Percentiles rank a stretch among this genome's conserved stretches.
Conservation (phyloP, 2,888 invertebrate species). For the Elegia similella region DNA sequence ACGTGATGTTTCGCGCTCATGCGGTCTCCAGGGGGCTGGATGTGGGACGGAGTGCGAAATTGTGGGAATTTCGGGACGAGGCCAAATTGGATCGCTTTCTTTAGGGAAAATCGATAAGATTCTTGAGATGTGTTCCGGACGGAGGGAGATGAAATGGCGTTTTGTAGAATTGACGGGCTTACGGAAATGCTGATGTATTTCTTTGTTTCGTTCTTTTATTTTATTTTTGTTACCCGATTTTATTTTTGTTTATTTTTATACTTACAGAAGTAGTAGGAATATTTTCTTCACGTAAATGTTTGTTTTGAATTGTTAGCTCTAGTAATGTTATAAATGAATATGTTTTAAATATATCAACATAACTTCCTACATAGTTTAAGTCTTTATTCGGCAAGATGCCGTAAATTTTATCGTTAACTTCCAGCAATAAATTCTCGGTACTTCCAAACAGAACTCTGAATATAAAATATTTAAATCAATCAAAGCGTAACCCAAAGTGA, state of each 20-base stretch:
- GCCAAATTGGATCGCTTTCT: slow-evolving; percentile 4
- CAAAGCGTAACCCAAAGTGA: slow-evolving; percentile 7
- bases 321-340: neutral
- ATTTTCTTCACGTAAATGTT: too few relatives aligned
- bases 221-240: too few relatives aligned
- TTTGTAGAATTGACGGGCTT: neutral
- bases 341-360: neutral
- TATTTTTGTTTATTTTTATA: too few relatives aligned
- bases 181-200: neutral
- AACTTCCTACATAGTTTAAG: neutral
- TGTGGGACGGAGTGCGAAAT: slow-evolving; percentile 40
- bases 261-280: too few relatives aligned
- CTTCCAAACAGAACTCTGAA: neutral
- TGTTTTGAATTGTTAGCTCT: too few relatives aligned
- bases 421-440: neutral
- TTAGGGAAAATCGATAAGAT: slow-evolving; percentile 10
- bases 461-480: slow-evolving; percentile 5
- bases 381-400: neutral
- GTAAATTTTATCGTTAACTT: neutral
- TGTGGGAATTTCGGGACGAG: neutral
- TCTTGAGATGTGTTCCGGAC: slow-evolving; percentile 3
- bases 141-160: neutral
- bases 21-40: slow-evolving; percentile 33
- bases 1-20: slow-evolving; percentile 48
- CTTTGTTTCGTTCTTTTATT: neutral